These are phyloP conservation scores for Eucriotettix oculatus DNA, from an alignment of 2,888 invertebrate genomes.

Conservation along the genomic window DNA sequence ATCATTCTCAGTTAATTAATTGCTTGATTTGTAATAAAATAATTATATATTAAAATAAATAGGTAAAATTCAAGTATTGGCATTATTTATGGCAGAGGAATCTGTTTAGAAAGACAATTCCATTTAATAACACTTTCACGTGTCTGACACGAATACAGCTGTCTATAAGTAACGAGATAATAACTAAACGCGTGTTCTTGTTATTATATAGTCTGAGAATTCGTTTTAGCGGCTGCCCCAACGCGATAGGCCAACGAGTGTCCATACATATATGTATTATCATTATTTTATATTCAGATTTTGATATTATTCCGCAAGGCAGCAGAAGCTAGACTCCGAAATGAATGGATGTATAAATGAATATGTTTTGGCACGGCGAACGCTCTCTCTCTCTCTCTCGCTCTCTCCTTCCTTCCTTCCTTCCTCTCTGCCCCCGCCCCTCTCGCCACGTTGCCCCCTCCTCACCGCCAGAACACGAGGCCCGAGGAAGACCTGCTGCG, in stretches of 20 bases:
- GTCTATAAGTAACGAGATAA: too few relatives aligned
- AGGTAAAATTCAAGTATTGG: too few relatives aligned
- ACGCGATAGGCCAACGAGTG: conserved; percentile 4
- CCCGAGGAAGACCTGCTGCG: conserved; percentile 10
- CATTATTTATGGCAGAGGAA: too few relatives aligned
- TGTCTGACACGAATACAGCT: too few relatives aligned
- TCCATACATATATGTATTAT: conserved; percentile 13
- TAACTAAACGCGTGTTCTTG: too few relatives aligned
- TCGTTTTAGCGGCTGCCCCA: too few relatives aligned
- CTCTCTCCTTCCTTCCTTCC: neutral
- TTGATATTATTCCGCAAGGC: conserved; percentile 9
- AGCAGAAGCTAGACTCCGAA: conserved; percentile 1
- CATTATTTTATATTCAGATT: conserved; percentile 12
- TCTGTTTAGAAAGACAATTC: too few relatives aligned
- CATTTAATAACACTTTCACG: too few relatives aligned
- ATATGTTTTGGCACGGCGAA: conserved; percentile 12
- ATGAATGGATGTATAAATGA: conserved; percentile 14
- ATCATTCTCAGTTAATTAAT: too few relatives aligned
- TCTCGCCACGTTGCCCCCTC: neutral
- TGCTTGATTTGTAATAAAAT: too few relatives aligned
- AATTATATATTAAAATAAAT: too few relatives aligned
- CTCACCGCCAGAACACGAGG: conserved; percentile 13
- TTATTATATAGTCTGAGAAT: too few relatives aligned
- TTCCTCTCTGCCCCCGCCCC: neutral
- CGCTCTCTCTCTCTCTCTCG: conserved; percentile 4